Conservation (phyloP, 2,888 invertebrate species). For the Leptopilina myrica region DNA sequence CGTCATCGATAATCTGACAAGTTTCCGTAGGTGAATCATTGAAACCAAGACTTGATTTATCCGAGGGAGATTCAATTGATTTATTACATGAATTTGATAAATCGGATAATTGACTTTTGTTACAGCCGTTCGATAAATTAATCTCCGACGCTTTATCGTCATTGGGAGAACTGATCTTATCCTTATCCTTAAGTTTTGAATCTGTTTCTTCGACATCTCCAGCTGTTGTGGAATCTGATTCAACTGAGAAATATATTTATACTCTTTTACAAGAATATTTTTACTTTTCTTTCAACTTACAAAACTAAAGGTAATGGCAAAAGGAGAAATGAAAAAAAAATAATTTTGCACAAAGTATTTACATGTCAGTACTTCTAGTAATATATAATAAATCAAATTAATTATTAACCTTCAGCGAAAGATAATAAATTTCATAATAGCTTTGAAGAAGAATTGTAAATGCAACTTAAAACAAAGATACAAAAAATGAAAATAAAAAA, state of each 20-base stretch:
- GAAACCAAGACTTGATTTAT: background rate
- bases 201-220: background rate
- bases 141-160: background rate
- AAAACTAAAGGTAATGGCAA: background rate
- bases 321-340: too few relatives aligned
- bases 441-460: too few relatives aligned
- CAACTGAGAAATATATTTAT: background rate
- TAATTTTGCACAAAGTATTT: too few relatives aligned
- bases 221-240: background rate
- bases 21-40: background rate
- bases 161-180: background rate
- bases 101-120: background rate
- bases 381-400: too few relatives aligned
- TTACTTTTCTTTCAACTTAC: background rate
- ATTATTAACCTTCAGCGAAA: too few relatives aligned
- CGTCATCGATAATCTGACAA: too few relatives aligned
- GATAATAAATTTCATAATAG: too few relatives aligned
- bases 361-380: too few relatives aligned
- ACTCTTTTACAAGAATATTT: background rate
- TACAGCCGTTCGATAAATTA: slow-evolving; percentile 2
- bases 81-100: background rate
- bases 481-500: too few relatives aligned
- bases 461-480: too few relatives aligned
- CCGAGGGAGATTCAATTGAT: too few relatives aligned
- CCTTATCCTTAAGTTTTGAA: background rate